phyloP scores from a whole-genome alignment of 2,888 invertebrate genomes.

The Minunthozetes semirufus region DNA sequence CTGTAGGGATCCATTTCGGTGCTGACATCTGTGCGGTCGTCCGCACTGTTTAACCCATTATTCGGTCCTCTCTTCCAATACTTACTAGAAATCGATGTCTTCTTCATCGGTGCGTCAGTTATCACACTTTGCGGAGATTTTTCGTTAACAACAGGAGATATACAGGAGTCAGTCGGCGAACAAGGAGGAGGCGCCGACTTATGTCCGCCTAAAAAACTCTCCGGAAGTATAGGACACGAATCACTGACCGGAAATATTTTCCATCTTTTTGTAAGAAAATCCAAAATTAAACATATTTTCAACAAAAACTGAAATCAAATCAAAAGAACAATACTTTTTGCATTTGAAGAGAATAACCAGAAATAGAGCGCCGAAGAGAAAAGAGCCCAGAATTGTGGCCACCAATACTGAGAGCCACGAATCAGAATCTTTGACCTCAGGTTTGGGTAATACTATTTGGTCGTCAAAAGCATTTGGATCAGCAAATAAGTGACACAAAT shows the following conservation, averaged over 20 bases:
- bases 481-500: slow-evolving; percentile 35
- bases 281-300: not conserved
- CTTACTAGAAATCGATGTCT: slow-evolving; percentile 37
- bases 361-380: slow-evolving; percentile 68
- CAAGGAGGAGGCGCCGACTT: slow-evolving; percentile 34
- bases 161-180: slow-evolving; percentile 35
- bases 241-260: slow-evolving; percentile 37
- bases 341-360: slow-evolving; percentile 72
- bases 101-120: slow-evolving; percentile 37
- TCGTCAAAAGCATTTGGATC: slow-evolving; percentile 8
- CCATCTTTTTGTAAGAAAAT: slow-evolving; percentile 23
- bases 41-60: not conserved
- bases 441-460: slow-evolving; percentile 12
- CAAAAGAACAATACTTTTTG: slow-evolving; percentile 78
- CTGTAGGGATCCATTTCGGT: slow-evolving; percentile 36
- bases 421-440: slow-evolving; percentile 50
- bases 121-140: slow-evolving; percentile 39
- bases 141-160: slow-evolving; percentile 38
- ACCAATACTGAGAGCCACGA: slow-evolving; percentile 74
- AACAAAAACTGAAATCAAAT: no score
- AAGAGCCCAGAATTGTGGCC: slow-evolving; percentile 69
- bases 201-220: slow-evolving; percentile 34
- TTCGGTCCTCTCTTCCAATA: slow-evolving; percentile 37
- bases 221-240: slow-evolving; percentile 38
- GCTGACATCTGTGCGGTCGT: slow-evolving; percentile 28